Percentiles rank a stretch among this genome's conserved stretches.
phyloP scores from a whole-genome alignment of 2,113 vertebrate genomes.

The Gavialis gangeticus region DNA sequence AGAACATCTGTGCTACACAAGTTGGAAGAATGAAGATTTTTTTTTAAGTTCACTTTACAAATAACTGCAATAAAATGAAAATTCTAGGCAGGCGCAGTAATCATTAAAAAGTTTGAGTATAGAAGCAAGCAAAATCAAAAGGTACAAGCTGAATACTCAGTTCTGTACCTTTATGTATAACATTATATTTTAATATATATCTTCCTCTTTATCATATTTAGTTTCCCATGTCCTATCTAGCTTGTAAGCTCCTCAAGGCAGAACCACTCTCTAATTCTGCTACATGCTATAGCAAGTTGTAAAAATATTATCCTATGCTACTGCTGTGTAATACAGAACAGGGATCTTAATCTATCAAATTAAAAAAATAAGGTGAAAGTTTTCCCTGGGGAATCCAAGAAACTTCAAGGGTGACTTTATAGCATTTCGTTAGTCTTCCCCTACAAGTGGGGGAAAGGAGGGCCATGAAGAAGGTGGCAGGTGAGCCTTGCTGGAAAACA shows the following conservation, averaged over 20 bases:
- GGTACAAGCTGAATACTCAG: neutral
- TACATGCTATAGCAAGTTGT: neutral
- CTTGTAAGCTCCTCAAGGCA: neutral
- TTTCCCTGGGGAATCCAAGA: neutral
- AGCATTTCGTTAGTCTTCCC: neutral
- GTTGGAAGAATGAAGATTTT: neutral
- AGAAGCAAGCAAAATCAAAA: neutral
- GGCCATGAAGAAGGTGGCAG: neutral
- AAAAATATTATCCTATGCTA: neutral
- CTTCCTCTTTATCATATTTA: neutral
- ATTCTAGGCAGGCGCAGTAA: neutral
- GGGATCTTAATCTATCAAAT: neutral
- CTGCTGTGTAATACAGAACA: neutral
- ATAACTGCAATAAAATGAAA: slow-evolving; percentile 20
- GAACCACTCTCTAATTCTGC: neutral
- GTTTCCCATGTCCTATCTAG: neutral
- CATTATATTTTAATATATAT: neutral
- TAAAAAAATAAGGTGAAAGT: neutral
- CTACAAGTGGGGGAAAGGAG: neutral
- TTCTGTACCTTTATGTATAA: neutral
- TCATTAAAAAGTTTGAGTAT: neutral
- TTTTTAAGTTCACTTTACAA: neutral
- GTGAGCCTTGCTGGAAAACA: neutral
- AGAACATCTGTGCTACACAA: neutral
- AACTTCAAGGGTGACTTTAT: neutral